Conservation (phyloP, 2,113 vertebrate genomes). For the Carassius auratus region DNA sequence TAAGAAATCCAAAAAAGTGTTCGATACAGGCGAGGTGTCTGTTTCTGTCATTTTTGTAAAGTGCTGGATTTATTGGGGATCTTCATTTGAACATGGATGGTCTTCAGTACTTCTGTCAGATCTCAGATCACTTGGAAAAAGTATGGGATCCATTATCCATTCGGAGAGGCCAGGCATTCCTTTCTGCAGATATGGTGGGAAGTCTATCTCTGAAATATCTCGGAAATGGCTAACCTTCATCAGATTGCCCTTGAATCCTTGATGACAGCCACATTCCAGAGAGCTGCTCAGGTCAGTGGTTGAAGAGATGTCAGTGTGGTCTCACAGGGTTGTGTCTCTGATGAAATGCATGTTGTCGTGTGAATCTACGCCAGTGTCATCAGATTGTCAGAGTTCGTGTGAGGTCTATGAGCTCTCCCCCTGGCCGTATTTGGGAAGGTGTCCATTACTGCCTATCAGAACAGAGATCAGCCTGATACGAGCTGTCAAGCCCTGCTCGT, state of each 20-base stretch:
- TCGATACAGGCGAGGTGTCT: constrained; percentile 16
- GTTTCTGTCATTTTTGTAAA: constrained; percentile 29
- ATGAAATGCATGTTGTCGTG: not conserved
- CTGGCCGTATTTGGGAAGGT: constrained; percentile 55
- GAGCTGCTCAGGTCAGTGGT: constrained; percentile 37
- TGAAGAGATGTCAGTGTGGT: constrained; percentile 10
- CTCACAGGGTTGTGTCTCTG: not conserved
- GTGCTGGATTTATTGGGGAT: constrained; percentile 16
- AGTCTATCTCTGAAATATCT: constrained; percentile 72
- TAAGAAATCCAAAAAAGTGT: constrained; percentile 39
- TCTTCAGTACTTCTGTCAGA: constrained; percentile 50
- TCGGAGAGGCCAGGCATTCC: constrained; percentile 66
- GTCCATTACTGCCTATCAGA: constrained; percentile 48
- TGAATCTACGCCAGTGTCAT: not conserved
- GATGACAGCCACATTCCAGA: constrained; percentile 64
- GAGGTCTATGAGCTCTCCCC: constrained; percentile 3
- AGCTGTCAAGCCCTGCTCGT: constrained; percentile 40
- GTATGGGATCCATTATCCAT: constrained; percentile 68
- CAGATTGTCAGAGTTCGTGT: constrained; percentile 21
- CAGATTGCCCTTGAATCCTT: constrained; percentile 70
- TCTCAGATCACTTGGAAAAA: constrained; percentile 66
- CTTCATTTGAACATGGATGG: constrained; percentile 45
- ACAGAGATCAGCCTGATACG: constrained; percentile 60
- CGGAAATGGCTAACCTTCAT: constrained; percentile 67
- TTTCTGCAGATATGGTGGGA: constrained; percentile 68